A percentile compares a stretch with the other conserved stretches of the same genome.
Evolutionary conservation across 2,797 vertebrate genomes (phyloP).

Genomic region (Delichon dasypus): DNA sequence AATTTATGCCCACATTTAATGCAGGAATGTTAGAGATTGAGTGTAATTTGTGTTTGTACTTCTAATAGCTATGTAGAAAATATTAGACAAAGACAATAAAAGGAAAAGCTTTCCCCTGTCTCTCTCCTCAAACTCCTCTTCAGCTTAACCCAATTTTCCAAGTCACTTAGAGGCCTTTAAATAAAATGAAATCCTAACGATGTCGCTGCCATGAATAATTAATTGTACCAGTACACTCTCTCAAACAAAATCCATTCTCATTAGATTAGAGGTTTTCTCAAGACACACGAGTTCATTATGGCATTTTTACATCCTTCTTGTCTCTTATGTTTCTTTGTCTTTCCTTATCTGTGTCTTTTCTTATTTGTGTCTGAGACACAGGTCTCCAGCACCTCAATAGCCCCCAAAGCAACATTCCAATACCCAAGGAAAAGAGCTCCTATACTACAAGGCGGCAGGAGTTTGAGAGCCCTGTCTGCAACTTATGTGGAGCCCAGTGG

Average conservation of each 20-base stretch:
- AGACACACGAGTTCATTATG: constrained; percentile 84
- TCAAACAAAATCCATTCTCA: constrained; percentile 96
- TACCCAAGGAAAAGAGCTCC: background rate
- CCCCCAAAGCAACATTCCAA: background rate
- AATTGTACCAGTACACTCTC: constrained; percentile 88
- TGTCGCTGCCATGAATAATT: constrained; percentile 98
- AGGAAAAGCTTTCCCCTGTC: constrained; percentile 78
- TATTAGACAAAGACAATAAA: constrained; percentile 76
- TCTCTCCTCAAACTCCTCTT: constrained; percentile 77
- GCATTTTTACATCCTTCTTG: constrained; percentile 72
- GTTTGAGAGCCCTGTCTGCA: background rate
- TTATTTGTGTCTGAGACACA: constrained; percentile 33
- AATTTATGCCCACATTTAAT: background rate
- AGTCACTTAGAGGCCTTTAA: constrained; percentile 85
- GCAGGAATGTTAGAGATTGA: constrained; percentile 28
- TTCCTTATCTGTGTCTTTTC: constrained; percentile 57
- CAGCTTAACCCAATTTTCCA: constrained; percentile 88
- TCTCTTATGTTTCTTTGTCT: constrained; percentile 59
- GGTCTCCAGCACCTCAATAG: background rate
- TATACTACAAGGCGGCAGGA: background rate
- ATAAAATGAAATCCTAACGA: constrained; percentile 93
- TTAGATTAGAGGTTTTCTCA: constrained; percentile 91
- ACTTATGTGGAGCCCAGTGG: background rate
- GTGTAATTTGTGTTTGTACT: constrained; percentile 62
- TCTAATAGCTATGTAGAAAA: constrained; percentile 73